Percentiles rank a stretch among this genome's conserved stretches.
Conservation (phyloP, 2,113 vertebrate species). For the Cebus imitator region DNA sequence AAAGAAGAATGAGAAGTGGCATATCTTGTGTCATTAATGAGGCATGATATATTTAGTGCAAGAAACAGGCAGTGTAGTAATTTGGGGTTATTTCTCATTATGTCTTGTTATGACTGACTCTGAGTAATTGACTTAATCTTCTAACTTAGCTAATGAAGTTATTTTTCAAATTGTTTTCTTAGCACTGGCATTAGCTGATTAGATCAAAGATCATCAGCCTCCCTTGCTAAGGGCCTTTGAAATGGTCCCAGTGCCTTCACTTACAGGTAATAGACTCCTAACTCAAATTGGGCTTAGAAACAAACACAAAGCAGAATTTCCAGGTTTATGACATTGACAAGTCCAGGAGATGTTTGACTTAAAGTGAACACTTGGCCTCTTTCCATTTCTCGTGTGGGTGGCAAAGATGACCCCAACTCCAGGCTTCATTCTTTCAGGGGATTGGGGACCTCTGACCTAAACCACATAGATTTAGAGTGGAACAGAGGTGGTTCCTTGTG, state of each 20-base stretch:
- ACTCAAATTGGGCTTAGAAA: not conserved
- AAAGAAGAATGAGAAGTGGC: not conserved
- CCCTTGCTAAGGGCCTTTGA: not conserved
- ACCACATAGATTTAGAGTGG: not conserved
- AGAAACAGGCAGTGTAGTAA: not conserved
- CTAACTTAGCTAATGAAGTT: not conserved
- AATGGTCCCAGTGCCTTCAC: not conserved
- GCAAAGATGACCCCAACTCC: not conserved
- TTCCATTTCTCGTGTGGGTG: not conserved
- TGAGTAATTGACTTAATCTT: not conserved
- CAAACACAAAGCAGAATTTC: not conserved
- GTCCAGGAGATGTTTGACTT: not conserved
- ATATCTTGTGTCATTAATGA: not conserved
- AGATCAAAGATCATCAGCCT: not conserved
- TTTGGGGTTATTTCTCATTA: not conserved
- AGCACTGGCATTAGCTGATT: not conserved
- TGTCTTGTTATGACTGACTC: not conserved
- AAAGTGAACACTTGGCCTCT: not conserved
- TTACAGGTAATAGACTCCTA: not conserved
- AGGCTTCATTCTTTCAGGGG: not conserved
- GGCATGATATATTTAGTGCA: not conserved
- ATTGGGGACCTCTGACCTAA: not conserved
- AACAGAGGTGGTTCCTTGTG: not conserved
- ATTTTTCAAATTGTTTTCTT: slow-evolving; percentile 29
- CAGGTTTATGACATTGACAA: not conserved